A percentile compares a stretch with the other conserved stretches of the same genome.
Conservation (phyloP, 2,113 vertebrate genomes). For the Bos indicus region DNA sequence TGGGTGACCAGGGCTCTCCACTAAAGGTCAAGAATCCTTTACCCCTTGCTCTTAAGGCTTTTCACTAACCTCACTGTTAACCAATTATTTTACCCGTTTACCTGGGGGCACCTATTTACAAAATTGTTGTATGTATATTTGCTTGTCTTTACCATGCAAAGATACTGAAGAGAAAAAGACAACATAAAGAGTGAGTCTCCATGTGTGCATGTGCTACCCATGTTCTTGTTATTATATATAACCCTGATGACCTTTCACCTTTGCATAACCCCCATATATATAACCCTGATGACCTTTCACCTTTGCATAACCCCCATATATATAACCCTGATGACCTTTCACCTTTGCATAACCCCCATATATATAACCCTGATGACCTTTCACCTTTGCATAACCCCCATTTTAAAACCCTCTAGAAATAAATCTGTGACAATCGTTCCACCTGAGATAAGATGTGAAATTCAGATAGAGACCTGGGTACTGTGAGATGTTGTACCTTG, state of each 20-base stretch:
- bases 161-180: too few relatives aligned
- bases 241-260: too few relatives aligned
- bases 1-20: not conserved
- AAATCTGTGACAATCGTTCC: not conserved
- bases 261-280: too few relatives aligned
- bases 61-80: not conserved
- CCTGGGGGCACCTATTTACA: not conserved
- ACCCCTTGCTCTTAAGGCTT: not conserved
- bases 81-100: not conserved
- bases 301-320: too few relatives aligned
- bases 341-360: too few relatives aligned
- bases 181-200: not conserved
- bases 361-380: too few relatives aligned
- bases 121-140: not conserved
- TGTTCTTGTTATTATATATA: not conserved
- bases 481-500: not conserved
- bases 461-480: not conserved
- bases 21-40: not conserved
- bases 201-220: fast-evolving
- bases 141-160: not conserved
- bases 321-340: too few relatives aligned
- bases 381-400: too few relatives aligned
- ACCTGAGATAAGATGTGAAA: not conserved
- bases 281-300: too few relatives aligned
- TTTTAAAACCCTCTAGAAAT: not conserved